phyloP scores from a whole-genome alignment of 2,888 invertebrate species.

The Drosophila leonis region DNA sequence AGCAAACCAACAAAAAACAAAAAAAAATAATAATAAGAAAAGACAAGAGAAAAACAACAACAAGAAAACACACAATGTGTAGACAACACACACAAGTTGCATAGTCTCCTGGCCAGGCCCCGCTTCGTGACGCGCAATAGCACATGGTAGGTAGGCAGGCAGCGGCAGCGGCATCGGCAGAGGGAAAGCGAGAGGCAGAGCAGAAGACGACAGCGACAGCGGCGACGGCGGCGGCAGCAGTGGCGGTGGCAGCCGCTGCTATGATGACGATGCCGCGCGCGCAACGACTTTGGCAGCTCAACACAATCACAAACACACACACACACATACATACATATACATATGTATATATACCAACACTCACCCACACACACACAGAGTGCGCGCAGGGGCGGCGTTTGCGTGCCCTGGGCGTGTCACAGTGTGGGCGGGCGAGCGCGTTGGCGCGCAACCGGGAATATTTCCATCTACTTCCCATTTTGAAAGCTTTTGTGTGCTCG shows the following conservation, averaged over 20 bases:
- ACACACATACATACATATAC: background rate
- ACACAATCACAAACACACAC: constrained; percentile 11
- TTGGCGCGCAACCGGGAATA: constrained; percentile 31
- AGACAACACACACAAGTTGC: constrained; percentile 62
- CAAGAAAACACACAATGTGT: constrained; percentile 45
- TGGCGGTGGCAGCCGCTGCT: constrained; percentile 24
- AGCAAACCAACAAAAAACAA: constrained; percentile 13
- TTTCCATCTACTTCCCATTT: constrained; percentile 57
- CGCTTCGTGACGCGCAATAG: constrained; percentile 55
- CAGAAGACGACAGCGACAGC: constrained; percentile 11
- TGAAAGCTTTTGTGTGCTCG: constrained; percentile 43
- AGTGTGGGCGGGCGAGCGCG: constrained; percentile 31
- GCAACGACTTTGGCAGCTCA: constrained; percentile 59
- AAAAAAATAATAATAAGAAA: constrained; percentile 3
- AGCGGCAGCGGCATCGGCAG: constrained; percentile 21
- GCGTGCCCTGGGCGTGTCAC: constrained; percentile 36
- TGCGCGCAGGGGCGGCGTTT: constrained; percentile 26
- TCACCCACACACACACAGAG: background rate
- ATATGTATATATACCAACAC: background rate
- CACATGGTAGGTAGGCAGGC: constrained; percentile 30
- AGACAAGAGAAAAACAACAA: constrained; percentile 19
- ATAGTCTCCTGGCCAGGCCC: constrained; percentile 76
- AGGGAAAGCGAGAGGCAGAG: constrained; percentile 24
- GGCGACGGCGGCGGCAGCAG: constrained; percentile 1
- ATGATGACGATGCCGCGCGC: constrained; percentile 61